Conservation (phyloP, 2,888 invertebrate species). For the Conomelus anceps region DNA sequence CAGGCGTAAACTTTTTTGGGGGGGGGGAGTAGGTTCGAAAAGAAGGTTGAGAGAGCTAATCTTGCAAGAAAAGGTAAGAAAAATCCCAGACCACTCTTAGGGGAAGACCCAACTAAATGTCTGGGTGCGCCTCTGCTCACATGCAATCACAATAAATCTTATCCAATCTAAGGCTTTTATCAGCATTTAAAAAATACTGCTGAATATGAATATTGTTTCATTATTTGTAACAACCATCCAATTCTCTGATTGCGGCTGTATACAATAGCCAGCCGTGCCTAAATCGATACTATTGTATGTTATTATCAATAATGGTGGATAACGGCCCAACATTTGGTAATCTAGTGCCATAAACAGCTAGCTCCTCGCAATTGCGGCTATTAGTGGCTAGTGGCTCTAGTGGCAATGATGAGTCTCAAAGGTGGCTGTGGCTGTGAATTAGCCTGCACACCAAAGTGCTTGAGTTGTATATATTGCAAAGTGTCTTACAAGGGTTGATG, state of each 20-base stretch:
- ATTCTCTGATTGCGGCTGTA: not conserved
- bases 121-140: too few species aligned
- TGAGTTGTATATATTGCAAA: too few species aligned
- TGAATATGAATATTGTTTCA: too few species aligned
- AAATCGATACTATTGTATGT: not conserved
- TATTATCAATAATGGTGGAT: not conserved
- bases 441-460: not conserved
- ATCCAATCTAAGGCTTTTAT: too few species aligned
- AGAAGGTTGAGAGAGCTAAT: too few species aligned
- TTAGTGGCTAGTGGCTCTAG: not conserved
- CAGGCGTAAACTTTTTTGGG: too few species aligned
- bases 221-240: not conserved
- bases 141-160: too few species aligned
- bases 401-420: not conserved
- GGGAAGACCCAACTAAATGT: too few species aligned
- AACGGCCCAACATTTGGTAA: not conserved
- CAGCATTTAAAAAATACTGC: too few species aligned
- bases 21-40: too few species aligned
- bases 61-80: too few species aligned
- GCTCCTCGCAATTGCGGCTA: not conserved
- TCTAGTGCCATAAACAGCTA: not conserved
- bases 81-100: too few species aligned
- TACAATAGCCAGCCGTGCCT: not conserved
- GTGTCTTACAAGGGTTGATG: not conserved
- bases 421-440: not conserved